Evolutionary conservation across 1,140 invertebrate genomes (phyloP).

Genomic region (Drosophila sechellia): DNA sequence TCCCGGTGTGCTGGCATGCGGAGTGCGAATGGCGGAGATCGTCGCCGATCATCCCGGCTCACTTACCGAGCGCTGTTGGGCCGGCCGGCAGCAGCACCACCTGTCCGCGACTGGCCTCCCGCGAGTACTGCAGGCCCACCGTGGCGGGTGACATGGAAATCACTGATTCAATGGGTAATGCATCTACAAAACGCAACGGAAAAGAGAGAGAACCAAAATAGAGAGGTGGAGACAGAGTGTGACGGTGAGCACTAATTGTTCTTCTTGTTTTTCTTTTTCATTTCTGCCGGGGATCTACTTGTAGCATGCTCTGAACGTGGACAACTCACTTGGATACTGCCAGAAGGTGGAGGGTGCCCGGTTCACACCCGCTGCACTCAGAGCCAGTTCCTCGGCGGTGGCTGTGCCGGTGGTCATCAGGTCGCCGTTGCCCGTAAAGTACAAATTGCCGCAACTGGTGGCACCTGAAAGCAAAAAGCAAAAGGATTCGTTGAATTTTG

Average conservation of each 20-base stretch:
- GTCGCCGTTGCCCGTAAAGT: constrained; percentile 81
- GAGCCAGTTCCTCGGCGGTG: constrained; percentile 75
- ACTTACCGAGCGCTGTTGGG: constrained; percentile 85
- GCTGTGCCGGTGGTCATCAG: constrained; percentile 77
- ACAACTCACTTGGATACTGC: constrained; percentile 89
- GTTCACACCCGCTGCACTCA: constrained; percentile 69
- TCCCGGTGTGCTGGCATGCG: constrained; percentile 31
- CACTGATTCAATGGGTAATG: constrained; percentile 89
- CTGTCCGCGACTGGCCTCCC: constrained; percentile 92
- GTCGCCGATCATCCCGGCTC: constrained; percentile 21
- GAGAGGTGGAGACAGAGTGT: constrained; percentile 27
- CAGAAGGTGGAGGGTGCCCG: constrained; percentile 88
- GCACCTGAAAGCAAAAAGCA: constrained; percentile 49
- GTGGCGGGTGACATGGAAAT: constrained; percentile 88
- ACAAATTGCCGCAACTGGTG: constrained; percentile 80
- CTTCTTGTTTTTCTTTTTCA: not conserved
- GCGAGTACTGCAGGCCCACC: constrained; percentile 91
- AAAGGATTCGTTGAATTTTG: not conserved
- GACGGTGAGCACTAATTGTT: constrained; percentile 4
- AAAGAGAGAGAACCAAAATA: constrained; percentile 67
- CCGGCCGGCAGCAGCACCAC: constrained; percentile 89
- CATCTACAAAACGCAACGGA: constrained; percentile 85
- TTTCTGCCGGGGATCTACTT: not conserved
- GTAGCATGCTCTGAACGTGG: constrained; percentile 1
- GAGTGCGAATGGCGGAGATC: constrained; percentile 17